Evolutionary conservation across 2,113 vertebrate genomes (phyloP), one percentile per base, ranked within the genome.

Genomic region (Probosciger aterrimus): DNA sequence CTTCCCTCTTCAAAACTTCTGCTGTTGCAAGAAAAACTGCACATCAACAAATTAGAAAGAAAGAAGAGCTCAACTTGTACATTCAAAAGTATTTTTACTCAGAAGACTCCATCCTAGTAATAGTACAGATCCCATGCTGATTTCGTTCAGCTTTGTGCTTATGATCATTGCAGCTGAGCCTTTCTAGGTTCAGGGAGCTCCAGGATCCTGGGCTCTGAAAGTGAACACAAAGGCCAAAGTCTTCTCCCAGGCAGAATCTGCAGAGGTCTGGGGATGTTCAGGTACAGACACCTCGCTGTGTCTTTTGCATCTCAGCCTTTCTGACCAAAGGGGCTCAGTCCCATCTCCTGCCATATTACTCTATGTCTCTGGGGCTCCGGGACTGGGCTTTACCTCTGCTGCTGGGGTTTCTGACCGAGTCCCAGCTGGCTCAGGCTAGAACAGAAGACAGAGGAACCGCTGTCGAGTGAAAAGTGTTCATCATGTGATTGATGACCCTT

Each of bases 401-500:
- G 82, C 83, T 62, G 47, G 35, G 87, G 86, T 96, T 98, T 96
- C 97, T 98, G 94, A 92, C 97, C 20, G 5, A 62, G 91, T 98
- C 96, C 96, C 97, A 98, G 97, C 97, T 98, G 98, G 96, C 97
- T 97, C 74, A 89, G 94, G 82, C 92, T 91, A 82, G 35, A 97
- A 97, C 94, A 89, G 93, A 94, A 97, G 97, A 79, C 98, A 97
- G 97, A 98, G 96, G 97, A 98, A 97, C 93, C 14, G 65, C 97
- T 98, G 97, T 97, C 70, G 4, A 97, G 94, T 76, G 91, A 95
- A 97, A 97, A 97, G 92, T 96, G 98, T 78, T 96, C 96, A 95
- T 92, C 49, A 65, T 82, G 96, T 98, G 98, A 99, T 98, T 98
- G 97, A 98, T 98, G 98, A 96, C 94, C 92, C 90, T 96, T 96